phyloP scores from a whole-genome alignment of 2,113 vertebrate genomes.

The Lucifuga dentata region DNA sequence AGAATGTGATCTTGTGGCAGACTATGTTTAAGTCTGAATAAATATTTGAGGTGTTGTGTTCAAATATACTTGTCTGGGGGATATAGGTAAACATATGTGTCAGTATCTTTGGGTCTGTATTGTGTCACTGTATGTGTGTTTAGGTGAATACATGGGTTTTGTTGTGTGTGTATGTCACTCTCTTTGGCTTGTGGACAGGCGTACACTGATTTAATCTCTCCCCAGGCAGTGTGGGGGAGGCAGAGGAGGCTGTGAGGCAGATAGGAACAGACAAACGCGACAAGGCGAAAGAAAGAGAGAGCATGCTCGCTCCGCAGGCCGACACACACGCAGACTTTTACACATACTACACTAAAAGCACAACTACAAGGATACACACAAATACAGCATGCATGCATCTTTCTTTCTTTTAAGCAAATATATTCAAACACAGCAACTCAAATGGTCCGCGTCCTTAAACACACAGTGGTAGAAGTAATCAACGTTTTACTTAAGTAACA shows the following conservation, averaged over 20 bases:
- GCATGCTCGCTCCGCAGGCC: constrained; percentile 61
- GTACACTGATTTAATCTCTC: constrained; percentile 82
- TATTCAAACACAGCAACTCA: constrained; percentile 7
- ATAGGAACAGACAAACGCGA: constrained; percentile 82
- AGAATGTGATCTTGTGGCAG: constrained; percentile 45
- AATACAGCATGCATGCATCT: constrained; percentile 7
- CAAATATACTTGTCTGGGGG: constrained; percentile 49
- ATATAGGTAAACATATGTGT: constrained; percentile 56
- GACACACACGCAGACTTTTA: constrained; percentile 58
- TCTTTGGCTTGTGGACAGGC: constrained; percentile 76
- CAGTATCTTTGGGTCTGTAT: constrained; percentile 37
- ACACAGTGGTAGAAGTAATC: no score
- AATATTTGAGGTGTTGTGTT: constrained; percentile 64
- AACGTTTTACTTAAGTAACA: no score
- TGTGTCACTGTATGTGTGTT: constrained; percentile 49
- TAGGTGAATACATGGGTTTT: constrained; percentile 36
- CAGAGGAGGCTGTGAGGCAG: constrained; percentile 77
- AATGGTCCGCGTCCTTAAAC: no score
- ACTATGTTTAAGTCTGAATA: constrained; percentile 50
- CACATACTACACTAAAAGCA: constrained; percentile 38
- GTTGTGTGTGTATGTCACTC: constrained; percentile 57
- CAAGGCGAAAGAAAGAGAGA: constrained; percentile 78
- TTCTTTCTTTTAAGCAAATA: no score
- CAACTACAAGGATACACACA: constrained; percentile 31
- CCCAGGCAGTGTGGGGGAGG: constrained; percentile 74